phyloP scores from a whole-genome alignment of 2,797 vertebrate genomes.

The Sebastes dallii region DNA sequence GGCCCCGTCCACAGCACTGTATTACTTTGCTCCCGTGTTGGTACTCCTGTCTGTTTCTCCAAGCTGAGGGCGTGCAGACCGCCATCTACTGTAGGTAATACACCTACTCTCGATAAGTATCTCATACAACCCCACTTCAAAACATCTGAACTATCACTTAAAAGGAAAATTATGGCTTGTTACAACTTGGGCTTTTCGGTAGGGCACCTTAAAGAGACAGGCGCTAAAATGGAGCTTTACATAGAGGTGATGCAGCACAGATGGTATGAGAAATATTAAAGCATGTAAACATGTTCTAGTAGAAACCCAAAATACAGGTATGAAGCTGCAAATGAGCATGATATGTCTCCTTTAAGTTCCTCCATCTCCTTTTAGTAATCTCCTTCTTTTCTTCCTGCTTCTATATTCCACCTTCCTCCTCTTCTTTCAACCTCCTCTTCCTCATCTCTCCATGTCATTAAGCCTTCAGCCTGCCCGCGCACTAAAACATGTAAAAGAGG shows the following conservation, averaged over 20 bases:
- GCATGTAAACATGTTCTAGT: neutral
- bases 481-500: conserved; percentile 76
- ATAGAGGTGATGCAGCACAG: neutral
- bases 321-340: neutral
- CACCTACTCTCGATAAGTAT: fast-evolving
- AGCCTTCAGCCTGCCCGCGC: conserved; percentile 39
- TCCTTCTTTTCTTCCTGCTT: neutral
- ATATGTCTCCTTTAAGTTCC: neutral
- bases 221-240: no score
- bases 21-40: fast-evolving
- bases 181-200: no score
- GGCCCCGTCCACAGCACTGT: no score
- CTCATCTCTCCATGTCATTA: conserved; percentile 71
- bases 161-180: no score
- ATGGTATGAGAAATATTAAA: neutral
- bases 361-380: neutral
- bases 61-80: fast-evolving
- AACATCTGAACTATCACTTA: no score
- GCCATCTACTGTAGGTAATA: no score
- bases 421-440: neutral
- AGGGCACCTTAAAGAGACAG: neutral
- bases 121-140: no score
- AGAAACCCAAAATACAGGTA: neutral
- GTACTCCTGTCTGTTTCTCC: no score
- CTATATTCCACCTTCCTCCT: neutral